Evolutionary conservation across 2,113 vertebrate genomes (phyloP), one percentile per base, ranked within the genome.

Genomic region (Lanius collurio): DNA sequence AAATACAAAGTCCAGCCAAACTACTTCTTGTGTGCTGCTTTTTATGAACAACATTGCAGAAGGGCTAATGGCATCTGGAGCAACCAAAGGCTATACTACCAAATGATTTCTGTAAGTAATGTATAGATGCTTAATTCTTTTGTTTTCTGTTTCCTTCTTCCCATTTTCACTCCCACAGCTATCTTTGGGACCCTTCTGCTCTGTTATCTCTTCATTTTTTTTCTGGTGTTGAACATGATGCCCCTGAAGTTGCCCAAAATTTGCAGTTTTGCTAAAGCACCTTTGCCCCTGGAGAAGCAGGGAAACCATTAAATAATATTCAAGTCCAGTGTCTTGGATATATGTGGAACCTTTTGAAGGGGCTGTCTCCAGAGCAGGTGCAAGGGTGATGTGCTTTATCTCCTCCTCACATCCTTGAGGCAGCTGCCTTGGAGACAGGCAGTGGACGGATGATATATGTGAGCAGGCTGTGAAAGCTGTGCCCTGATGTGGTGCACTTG

Each of bases 171-270:
- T 59, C 37, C 46, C 0, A 1, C 28, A 64, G 49, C 52, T 91
- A 11, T 60, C 46, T 94, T 60, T 75, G 41, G 24, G 62, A 87
- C 49, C 49, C 37, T 91, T 92, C 73, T 94, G 24, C 77, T 92
- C 73, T 89, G 30, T 47, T 90, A 41, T 20, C 26, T 73, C 37
- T 53, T 65, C 2, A 37, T 89, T 91, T 83, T 4, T 21, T 93
- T 86, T 37, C 50, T 14, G 9, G 8, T 35, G 24, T 60, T 60
- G 35, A 87, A 59, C 8, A 7, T 4, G 15, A 46, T 59, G 35
- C 7, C n/a, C 13, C 59, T 0, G 0, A 69, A 88, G 23, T 46
- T 39, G 11, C 33, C 55, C 42, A 23, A 49, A 88, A 77, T 70
- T 30, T 88, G 46, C 5, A 0, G 7, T 76, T 83, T 85, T 81